Evolutionary conservation across 2,113 vertebrate species (phyloP).

Genomic region (Cochlearius cochlearius): DNA sequence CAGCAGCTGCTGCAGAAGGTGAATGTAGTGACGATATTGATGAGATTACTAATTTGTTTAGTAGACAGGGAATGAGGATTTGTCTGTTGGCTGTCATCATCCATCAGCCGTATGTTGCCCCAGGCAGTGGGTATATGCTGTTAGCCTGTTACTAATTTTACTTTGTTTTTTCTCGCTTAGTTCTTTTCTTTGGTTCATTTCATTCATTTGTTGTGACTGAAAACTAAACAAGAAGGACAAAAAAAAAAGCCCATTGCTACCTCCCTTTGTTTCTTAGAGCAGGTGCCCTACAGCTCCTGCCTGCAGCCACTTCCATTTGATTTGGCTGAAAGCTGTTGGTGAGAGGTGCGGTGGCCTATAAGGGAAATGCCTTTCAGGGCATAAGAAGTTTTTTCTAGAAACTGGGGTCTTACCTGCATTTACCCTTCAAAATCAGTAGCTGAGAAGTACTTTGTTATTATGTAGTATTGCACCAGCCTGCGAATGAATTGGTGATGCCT

Average conservation of each 20-base stretch:
- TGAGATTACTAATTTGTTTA: constrained; percentile 76
- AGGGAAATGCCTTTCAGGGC: background rate
- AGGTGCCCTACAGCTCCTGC: constrained; percentile 25
- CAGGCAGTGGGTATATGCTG: constrained; percentile 69
- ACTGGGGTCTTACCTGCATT: background rate
- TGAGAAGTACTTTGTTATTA: background rate
- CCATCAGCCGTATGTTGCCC: constrained; percentile 72
- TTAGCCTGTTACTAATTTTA: constrained; percentile 75
- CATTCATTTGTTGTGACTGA: constrained; percentile 68
- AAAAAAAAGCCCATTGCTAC: background rate
- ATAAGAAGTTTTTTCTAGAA: background rate
- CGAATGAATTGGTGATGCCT: background rate
- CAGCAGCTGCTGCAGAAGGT: constrained; percentile 74
- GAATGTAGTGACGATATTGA: constrained; percentile 66
- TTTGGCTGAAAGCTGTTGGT: background rate
- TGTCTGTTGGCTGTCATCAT: constrained; percentile 77
- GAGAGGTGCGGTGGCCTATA: background rate
- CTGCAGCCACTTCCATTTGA: background rate
- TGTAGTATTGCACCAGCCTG: background rate
- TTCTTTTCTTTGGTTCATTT: constrained; percentile 65
- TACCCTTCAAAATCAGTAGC: background rate
- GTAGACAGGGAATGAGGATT: constrained; percentile 69
- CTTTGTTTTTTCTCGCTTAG: constrained; percentile 66
- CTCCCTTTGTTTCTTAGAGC: constrained; percentile 7
- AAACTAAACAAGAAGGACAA: constrained; percentile 11